Base-by-base conservation (phyloP, 2,797 vertebrate genomes). In the Periparus ater region DNA sequence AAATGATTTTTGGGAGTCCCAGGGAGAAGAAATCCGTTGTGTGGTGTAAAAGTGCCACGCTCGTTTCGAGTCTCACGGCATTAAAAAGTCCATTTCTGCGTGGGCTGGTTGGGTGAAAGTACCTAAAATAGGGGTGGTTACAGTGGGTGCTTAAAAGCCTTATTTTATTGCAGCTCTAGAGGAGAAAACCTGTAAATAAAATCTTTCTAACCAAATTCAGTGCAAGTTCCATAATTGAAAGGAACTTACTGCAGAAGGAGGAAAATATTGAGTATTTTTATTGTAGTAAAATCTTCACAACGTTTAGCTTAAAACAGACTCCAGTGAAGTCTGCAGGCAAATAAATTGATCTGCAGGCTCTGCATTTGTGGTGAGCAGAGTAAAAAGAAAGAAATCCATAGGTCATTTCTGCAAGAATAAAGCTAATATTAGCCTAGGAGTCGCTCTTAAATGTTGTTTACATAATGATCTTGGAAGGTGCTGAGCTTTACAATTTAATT, bases 331-430 rank as follows among this genome's bases (percentile, higher is more conserved):
- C 62, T 72, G 21, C 23, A 58, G 14, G 34, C 27, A 42, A 65
- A 42, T 38, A 63, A 80, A 80, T 54, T 47, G 73, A 94, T 90
- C 51, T 75, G 55, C 62, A 61, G 54, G 66, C 54, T 91, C 38
- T 81, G 88, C 27, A 6, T 44, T 86, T 94, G 86, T 67, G 68
- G 48, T 84, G 89, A 58, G 72, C 34, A 10, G 63, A 73, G 54
- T 26, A 19, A 77, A 82, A 85, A 65, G 57, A 32, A 81, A 87
- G 16, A 85, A 89, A 92, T 77, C 88, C 44, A 65, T 71, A 83
- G 58, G 61, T 84, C 44, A 25, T n/a, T 77, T 34, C 32, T 77
- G n/a, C 54, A 86, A 80, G 73, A 77, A 65, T 65, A 89, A 82
- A 67, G 40, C 48, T 89, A 42, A 55, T 48, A 26, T 51, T 80